Evolutionary conservation across 1,140 invertebrate genomes (phyloP).

Genomic region (Drosophila watanabei): DNA sequence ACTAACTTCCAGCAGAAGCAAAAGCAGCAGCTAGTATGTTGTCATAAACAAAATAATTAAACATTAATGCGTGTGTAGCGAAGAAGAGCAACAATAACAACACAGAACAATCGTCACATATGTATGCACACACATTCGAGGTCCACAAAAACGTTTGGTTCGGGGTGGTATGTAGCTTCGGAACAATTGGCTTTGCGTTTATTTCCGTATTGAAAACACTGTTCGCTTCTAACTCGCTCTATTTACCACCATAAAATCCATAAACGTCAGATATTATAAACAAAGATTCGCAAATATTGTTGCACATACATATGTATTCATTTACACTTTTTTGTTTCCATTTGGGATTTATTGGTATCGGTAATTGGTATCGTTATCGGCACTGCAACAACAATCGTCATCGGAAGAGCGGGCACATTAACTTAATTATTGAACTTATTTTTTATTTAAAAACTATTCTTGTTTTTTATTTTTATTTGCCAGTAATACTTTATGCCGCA

Average conservation of each 20-base stretch:
- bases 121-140: slow-evolving; percentile 50
- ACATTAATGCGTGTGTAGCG: slow-evolving; percentile 36
- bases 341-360: slow-evolving; percentile 30
- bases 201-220: slow-evolving; percentile 37
- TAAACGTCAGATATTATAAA: slow-evolving; percentile 77
- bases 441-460: too few species aligned
- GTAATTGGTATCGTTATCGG: slow-evolving; percentile 27
- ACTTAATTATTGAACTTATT: too few species aligned
- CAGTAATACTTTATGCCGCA: not conserved
- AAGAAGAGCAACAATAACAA: slow-evolving; percentile 69
- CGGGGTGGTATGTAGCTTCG: slow-evolving; percentile 16
- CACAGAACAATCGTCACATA: slow-evolving; percentile 65
- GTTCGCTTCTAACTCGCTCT: slow-evolving; percentile 31
- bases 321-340: slow-evolving; percentile 46
- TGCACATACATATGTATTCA: slow-evolving; percentile 70
- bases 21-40: slow-evolving; percentile 16
- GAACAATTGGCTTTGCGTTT: slow-evolving; percentile 19
- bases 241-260: slow-evolving; percentile 74
- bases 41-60: slow-evolving; percentile 71
- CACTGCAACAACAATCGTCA: not conserved
- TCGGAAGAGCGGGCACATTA: not conserved
- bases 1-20: not conserved
- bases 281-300: slow-evolving; percentile 79
- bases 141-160: slow-evolving; percentile 47
- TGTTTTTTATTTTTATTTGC: not conserved